A percentile compares a stretch with the other conserved stretches of the same genome.
Conservation (phyloP, 2,113 vertebrate genomes). For the Pogona vitticeps region DNA sequence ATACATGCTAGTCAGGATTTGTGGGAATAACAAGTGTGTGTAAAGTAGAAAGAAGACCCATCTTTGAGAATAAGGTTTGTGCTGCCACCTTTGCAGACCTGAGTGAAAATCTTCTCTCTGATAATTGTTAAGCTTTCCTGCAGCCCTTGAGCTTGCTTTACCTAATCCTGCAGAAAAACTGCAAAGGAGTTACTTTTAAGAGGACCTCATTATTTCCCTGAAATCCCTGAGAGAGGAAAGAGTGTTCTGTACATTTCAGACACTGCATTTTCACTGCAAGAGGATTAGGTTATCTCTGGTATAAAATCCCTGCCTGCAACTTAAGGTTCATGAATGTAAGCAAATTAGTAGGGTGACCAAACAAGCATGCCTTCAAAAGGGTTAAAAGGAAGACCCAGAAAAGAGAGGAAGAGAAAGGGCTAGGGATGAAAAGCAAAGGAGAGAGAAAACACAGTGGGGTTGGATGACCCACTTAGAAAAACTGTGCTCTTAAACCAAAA, state of each 20-base stretch:
- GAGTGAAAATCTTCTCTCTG: not conserved
- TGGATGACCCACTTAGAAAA: not conserved
- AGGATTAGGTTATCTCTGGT: not conserved
- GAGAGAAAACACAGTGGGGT: not conserved
- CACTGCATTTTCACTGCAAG: not conserved
- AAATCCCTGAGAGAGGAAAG: not conserved
- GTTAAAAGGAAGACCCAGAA: conserved; percentile 11
- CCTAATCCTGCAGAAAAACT: not conserved
- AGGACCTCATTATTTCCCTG: not conserved
- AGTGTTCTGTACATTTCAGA: not conserved
- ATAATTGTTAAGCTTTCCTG: not conserved
- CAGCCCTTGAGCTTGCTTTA: not conserved
- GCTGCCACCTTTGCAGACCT: not conserved
- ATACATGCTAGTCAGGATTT: not conserved
- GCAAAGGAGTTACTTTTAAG: not conserved
- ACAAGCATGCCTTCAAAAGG: not conserved
- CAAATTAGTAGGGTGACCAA: not conserved
- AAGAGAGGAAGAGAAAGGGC: not conserved
- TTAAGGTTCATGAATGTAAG: not conserved
- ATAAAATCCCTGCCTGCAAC: not conserved
- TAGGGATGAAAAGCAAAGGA: not conserved
- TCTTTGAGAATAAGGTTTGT: accelerated
- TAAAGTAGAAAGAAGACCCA: not conserved
- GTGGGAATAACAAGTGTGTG: not conserved
- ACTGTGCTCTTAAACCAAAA: conserved; percentile 1